These are phyloP conservation scores for Conus canariensis DNA, from an alignment of 2,888 invertebrate species.

Conservation along the genomic window DNA sequence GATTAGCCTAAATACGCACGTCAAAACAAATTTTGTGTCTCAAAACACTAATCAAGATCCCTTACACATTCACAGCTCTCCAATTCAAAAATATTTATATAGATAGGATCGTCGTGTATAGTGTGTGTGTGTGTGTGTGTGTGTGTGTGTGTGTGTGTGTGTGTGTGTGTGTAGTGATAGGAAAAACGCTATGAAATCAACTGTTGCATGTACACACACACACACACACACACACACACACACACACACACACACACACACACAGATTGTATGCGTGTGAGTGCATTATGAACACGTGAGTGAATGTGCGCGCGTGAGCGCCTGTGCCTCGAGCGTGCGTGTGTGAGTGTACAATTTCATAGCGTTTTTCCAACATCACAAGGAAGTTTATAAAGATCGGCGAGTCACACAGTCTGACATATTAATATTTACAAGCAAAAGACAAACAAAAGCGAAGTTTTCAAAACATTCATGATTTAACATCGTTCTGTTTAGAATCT, in stretches of 20 bases:
- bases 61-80: no score
- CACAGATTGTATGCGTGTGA: neutral
- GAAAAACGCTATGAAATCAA: neutral
- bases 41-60: no score
- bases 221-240: constrained; percentile 6
- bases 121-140: neutral
- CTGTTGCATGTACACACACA: neutral
- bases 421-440: neutral
- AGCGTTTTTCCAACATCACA: neutral
- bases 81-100: no score
- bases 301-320: neutral
- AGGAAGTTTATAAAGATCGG: no score
- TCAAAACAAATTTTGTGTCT: no score
- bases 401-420: neutral
- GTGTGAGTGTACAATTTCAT: neutral
- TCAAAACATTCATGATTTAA: no score
- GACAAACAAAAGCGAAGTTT: no score
- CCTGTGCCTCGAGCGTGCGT: neutral
- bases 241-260: constrained; percentile 10
- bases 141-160: neutral
- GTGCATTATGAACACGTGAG: neutral
- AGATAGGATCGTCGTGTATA: no score
- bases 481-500: no score
- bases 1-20: no score
- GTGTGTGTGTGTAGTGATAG: neutral